Conservation (phyloP, 2,797 vertebrate genomes). For the Sciurus vulgaris region DNA sequence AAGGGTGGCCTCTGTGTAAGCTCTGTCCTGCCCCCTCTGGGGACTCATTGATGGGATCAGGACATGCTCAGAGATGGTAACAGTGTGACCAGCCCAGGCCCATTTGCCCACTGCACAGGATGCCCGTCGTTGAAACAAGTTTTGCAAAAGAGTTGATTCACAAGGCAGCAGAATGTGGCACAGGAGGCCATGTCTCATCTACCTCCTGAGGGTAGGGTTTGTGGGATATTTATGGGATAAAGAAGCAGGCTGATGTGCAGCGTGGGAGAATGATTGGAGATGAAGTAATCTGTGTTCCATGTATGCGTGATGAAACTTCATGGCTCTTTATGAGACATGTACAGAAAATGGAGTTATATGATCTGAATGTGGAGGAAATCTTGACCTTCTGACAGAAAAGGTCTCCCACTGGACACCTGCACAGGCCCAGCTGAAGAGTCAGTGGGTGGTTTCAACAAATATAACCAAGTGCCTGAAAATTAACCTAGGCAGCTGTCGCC, state of each 20-base stretch:
- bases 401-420: background rate
- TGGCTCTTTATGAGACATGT: background rate
- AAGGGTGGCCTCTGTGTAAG: background rate
- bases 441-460: too few species aligned
- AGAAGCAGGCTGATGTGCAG: background rate
- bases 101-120: background rate
- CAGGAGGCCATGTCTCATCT: background rate
- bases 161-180: background rate
- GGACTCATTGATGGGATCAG: fast-evolving
- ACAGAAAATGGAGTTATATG: background rate
- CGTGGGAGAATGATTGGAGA: background rate
- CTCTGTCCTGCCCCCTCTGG: background rate
- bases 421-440: background rate
- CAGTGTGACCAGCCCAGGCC: too few species aligned
- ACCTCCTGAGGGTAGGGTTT: background rate
- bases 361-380: background rate
- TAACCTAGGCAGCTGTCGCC: background rate
- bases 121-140: background rate
- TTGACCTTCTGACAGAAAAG: too few species aligned
- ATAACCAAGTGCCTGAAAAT: background rate
- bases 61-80: background rate
- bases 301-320: too few species aligned
- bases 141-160: background rate
- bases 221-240: background rate
- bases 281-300: background rate